Percentiles rank a stretch among this genome's conserved stretches.
Evolutionary conservation across 1,140 invertebrate species (phyloP).

Genomic region (Sarcophaga bullata): DNA sequence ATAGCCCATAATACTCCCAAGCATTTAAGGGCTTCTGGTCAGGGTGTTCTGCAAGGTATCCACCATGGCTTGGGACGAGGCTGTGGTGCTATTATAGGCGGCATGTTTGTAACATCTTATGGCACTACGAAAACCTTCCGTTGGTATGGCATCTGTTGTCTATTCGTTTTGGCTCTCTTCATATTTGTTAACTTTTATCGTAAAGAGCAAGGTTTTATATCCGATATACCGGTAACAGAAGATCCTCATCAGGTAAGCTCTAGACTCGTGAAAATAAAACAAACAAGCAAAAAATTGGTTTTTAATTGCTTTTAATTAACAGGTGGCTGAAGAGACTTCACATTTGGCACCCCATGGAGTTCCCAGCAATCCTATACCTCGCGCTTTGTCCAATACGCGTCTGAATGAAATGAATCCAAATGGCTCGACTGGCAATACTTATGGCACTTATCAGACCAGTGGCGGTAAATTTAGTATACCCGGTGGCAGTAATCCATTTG

Average conservation of each 20-base stretch:
- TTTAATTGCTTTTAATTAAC: neutral
- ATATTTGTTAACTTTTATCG: conserved; percentile 91
- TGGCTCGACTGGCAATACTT: conserved; percentile 68
- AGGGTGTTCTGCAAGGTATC: conserved; percentile 93
- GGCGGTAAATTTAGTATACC: conserved; percentile 75
- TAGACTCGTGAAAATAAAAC: neutral
- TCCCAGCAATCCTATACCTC: conserved; percentile 91
- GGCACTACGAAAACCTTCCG: conserved; percentile 91
- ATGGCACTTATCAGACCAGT: conserved; percentile 78
- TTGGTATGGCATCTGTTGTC: conserved; percentile 88
- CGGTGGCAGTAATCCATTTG: conserved; percentile 61
- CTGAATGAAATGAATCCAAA: conserved; percentile 75
- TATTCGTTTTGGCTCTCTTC: conserved; percentile 83
- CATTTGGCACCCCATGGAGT: conserved; percentile 95
- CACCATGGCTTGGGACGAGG: conserved; percentile 97
- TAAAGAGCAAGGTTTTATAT: conserved; percentile 80
- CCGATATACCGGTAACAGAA: conserved; percentile 80
- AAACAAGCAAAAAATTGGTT: neutral
- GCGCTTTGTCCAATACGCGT: conserved; percentile 85
- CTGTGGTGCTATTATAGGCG: conserved; percentile 92
- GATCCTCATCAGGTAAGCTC: conserved; percentile 78
- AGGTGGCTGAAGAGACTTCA: conserved; percentile 84
- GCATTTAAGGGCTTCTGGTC: conserved; percentile 87
- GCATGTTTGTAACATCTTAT: conserved; percentile 78
- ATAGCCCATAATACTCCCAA: conserved; percentile 94